Percentiles rank a stretch among this genome's conserved stretches.
Conservation (phyloP, 2,797 vertebrate species). For the Phalanger gymnotis region DNA sequence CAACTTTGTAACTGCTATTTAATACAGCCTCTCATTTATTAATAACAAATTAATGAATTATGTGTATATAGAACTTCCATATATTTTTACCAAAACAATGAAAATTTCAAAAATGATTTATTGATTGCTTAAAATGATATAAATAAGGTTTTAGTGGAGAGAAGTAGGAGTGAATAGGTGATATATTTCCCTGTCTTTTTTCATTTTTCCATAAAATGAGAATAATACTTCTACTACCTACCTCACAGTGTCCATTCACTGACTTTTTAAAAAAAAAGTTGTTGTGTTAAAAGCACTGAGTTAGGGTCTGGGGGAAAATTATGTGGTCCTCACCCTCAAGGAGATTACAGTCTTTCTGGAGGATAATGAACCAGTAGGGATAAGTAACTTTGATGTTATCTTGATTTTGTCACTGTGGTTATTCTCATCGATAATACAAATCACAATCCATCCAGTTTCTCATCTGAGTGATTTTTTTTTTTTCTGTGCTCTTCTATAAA, state of each 20-base stretch:
- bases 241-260: not conserved
- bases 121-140: constrained; percentile 69
- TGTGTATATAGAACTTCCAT: constrained; percentile 70
- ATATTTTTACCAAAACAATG: constrained; percentile 69
- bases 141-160: constrained; percentile 38
- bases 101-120: constrained; percentile 68
- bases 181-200: not conserved
- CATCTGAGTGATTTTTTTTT: not conserved
- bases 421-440: not conserved
- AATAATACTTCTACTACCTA: not conserved
- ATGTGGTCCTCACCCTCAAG: not conserved
- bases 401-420: not conserved
- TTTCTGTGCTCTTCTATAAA: not conserved
- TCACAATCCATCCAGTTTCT: not conserved
- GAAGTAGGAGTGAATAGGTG: constrained; percentile 57
- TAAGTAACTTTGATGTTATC: not conserved
- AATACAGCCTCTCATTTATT: constrained; percentile 53
- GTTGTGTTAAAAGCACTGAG: not conserved
- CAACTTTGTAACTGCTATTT: too few species aligned
- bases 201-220: not conserved
- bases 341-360: not conserved
- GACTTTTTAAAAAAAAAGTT: not conserved
- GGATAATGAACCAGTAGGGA: not conserved
- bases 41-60: constrained; percentile 65
- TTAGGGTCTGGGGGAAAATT: not conserved